Evolutionary conservation across 2,888 invertebrate species (phyloP), one percentile per base, ranked within the genome.

Genomic region (Tenthredo distinguenda): DNA sequence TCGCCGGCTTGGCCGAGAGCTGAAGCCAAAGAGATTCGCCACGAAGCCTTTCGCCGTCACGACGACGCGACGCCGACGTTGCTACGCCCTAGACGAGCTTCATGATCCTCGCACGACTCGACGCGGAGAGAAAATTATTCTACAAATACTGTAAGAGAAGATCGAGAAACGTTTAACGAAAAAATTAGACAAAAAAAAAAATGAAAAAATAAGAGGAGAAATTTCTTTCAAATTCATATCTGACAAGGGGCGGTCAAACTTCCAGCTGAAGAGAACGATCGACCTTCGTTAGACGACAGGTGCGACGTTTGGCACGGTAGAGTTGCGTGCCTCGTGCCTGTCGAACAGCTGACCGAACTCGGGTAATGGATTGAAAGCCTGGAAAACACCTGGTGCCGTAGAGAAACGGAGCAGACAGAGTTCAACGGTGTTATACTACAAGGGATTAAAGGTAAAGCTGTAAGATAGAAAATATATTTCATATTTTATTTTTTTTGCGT

Each of bases 261-360:
- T 77, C 31, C 47, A 43, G 10, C 47, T n/a, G 26, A 18, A 31
- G 34, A 40, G 40, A 40, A 47, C 10, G 74, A 74, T 74, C n/a
- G 74, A 43, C 43, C 21, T 43, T 74, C 40, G 40, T 26, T 74
- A 68, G 62, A 34, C 77, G 81, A 81, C 81, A 47, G 83, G 68
- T 68, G 83, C n/a, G 31, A 5, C 68, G 47, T 34, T 31, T 37
- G 43, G 43, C 5, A 18, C 9, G 68, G 62, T 2, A 47, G 50
- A 43, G 18, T 31, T 47, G 68, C 47, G 26, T 68, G 18, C 18
- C 43, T 43, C 31, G 26, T 47, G 47, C 26, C 83, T 68, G 68
- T 83, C 71, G 68, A 71, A 83, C 83, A 83, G 83, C 83, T 83
- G 83, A 83, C 83, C 68, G 83, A 83, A 83, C 83, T 71, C 71